Percentiles rank a stretch among this genome's conserved stretches.
phyloP scores from a whole-genome alignment of 2,888 invertebrate species.

The Drosophila affinis region DNA sequence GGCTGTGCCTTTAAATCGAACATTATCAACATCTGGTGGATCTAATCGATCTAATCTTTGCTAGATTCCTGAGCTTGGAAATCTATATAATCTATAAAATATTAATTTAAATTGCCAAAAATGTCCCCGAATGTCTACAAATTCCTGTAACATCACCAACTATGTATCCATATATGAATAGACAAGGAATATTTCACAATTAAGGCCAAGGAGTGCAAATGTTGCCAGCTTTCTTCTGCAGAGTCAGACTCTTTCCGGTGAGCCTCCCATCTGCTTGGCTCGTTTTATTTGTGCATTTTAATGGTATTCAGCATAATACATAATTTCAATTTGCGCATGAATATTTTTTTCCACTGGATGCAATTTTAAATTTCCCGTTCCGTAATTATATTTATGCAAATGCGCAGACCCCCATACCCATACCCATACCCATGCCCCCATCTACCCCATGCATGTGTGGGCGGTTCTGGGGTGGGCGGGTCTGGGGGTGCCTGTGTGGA shows the following conservation, averaged over 20 bases:
- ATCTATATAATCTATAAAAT: neutral
- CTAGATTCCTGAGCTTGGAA: neutral
- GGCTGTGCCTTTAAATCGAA: neutral
- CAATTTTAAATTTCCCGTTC: constrained; percentile 70
- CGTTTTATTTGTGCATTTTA: constrained; percentile 42
- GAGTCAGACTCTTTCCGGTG: neutral
- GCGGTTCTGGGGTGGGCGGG: constrained; percentile 11
- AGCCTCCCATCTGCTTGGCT: constrained; percentile 1
- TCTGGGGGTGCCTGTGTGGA: constrained; percentile 26
- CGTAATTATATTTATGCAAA: constrained; percentile 81
- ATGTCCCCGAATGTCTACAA: too few species aligned
- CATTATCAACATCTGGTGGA: neutral
- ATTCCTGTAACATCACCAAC: too few species aligned
- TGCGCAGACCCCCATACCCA: constrained; percentile 43
- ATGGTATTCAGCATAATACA: constrained; percentile 42
- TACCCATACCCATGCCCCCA: constrained; percentile 20
- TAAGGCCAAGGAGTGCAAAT: neutral
- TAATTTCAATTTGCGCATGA: constrained; percentile 67
- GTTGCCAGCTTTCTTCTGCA: neutral
- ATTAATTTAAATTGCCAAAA: neutral
- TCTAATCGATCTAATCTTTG: neutral
- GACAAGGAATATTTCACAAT: neutral
- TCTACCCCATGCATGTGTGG: constrained; percentile 31
- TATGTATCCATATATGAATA: neutral
- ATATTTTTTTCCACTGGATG: constrained; percentile 58